Conservation (phyloP, 2,797 vertebrate species). For the Alosa sapidissima region DNA sequence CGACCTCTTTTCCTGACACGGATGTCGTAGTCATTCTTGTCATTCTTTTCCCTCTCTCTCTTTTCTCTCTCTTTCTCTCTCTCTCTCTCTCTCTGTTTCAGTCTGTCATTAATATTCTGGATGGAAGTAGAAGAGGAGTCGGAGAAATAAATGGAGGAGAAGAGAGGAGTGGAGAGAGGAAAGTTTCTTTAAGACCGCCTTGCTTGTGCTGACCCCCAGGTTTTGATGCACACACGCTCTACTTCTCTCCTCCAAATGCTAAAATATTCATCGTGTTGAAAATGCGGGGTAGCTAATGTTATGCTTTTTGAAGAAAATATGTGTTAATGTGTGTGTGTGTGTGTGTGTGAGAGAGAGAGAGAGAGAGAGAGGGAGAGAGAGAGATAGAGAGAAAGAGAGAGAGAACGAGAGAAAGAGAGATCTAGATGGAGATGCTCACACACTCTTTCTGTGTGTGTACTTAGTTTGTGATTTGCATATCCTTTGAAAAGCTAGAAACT, state of each 20-base stretch:
- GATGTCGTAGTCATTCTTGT: slow-evolving; percentile 86
- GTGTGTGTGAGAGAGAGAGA: slow-evolving; percentile 25
- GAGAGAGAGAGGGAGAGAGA: slow-evolving; percentile 39
- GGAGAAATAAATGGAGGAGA: slow-evolving; percentile 55
- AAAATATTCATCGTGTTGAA: slow-evolving; percentile 93
- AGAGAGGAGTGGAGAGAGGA: slow-evolving; percentile 58
- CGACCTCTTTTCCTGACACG: slow-evolving; percentile 90
- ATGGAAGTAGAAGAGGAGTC: slow-evolving; percentile 56
- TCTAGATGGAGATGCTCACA: slow-evolving; percentile 14
- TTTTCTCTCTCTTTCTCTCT: slow-evolving; percentile 75
- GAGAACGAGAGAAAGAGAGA: not conserved
- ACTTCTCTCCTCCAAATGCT: slow-evolving; percentile 93
- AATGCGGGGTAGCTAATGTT: slow-evolving; percentile 76
- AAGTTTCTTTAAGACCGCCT: slow-evolving; percentile 88
- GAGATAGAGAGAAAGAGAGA: not conserved
- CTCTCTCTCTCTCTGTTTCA: slow-evolving; percentile 18
- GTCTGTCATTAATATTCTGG: slow-evolving; percentile 84
- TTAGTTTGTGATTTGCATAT: slow-evolving; percentile 68
- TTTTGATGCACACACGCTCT: slow-evolving; percentile 79
- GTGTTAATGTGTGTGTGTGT: slow-evolving; percentile 43
- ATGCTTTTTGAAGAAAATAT: slow-evolving; percentile 63
- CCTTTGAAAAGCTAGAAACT: slow-evolving; percentile 69
- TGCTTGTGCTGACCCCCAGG: slow-evolving; percentile 88
- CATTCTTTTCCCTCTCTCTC: slow-evolving; percentile 68
- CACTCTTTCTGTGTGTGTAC: slow-evolving; percentile 45